A percentile compares a stretch with the other conserved stretches of the same genome.
These are phyloP conservation scores for Zalophus californianus DNA, from an alignment of 2,797 vertebrate species.

Conservation along the genomic window DNA sequence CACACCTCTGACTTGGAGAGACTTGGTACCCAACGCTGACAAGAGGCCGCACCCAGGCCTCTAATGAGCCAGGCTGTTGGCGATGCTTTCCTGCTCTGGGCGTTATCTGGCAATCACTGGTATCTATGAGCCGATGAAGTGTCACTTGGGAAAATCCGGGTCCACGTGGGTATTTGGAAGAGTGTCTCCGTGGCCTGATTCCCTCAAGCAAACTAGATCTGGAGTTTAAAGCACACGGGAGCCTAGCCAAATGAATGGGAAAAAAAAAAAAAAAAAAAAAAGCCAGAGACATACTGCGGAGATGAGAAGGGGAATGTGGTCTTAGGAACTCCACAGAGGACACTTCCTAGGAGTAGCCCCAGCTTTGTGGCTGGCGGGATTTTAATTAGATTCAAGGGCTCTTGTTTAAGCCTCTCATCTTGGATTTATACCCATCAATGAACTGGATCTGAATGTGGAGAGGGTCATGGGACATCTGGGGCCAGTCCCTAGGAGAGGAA, in stretches of 20 bases:
- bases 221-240: background rate
- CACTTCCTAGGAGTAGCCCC: background rate
- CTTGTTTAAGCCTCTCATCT: background rate
- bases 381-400: conserved; percentile 53
- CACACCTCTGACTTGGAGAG: background rate
- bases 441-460: background rate
- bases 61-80: background rate
- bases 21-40: background rate
- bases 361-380: background rate
- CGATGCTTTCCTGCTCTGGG: background rate
- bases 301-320: background rate
- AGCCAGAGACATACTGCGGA: background rate
- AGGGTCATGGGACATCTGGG: background rate
- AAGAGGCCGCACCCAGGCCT: background rate
- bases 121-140: rapidly evolving
- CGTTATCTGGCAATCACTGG: rapidly evolving
- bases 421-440: background rate
- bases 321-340: background rate
- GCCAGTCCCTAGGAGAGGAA: background rate
- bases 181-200: conserved; percentile 33
- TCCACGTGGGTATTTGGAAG: background rate
- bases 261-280: background rate
- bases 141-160: background rate
- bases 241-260: background rate
- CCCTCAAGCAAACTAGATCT: conserved; percentile 26